Base-by-base conservation (phyloP, 2,888 invertebrate genomes). In the Carterocephalus palaemon region DNA sequence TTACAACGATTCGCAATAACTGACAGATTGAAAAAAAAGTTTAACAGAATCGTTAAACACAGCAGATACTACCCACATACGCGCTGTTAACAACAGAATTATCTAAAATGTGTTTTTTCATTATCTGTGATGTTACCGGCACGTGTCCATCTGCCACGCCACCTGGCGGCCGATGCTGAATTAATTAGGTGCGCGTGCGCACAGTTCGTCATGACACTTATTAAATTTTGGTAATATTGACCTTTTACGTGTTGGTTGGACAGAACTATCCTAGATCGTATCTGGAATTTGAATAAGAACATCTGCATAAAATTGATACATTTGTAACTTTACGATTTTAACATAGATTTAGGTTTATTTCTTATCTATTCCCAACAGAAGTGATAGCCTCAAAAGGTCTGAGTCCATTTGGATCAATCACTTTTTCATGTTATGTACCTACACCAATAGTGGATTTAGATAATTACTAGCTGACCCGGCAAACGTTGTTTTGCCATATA, bases 101-200 rank as follows among this genome's bases (percentile, higher is more conserved):
- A 66, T 45, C 45, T 45, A 37, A 43, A 34, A 43, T 29, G 36
- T 45, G 45, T 45, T 37, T 31, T 41, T 37, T 33, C 46, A 38
- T 20, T 45, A 45, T 45, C 55, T 24, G 45, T 38, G 45, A 45
- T 46, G 46, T 38, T 26, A 45, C 43, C 36, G 39, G 38, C 38
- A 53, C 54, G 51, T 43, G 59, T 53, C 56, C 84, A 84, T 84
- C 82, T 85, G 84, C 72, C 75, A 41, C 77, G 67, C 75, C 84
- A 85, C 84, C 84, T 84, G 84, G 84, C 46, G 74, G 64, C 16
- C 47, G 50, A 56, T 57, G 51, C 64, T 75, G 82, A 81, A 81
- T 85, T 81, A 81, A 85, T 85, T 83, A 83, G 56, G 55, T 53
- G 39, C 36, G 52, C 62, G 75, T 79, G 70, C 75, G 75, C 70